phyloP scores from a whole-genome alignment of 2,113 vertebrate genomes.

The Corythoichthys haematopterus region DNA sequence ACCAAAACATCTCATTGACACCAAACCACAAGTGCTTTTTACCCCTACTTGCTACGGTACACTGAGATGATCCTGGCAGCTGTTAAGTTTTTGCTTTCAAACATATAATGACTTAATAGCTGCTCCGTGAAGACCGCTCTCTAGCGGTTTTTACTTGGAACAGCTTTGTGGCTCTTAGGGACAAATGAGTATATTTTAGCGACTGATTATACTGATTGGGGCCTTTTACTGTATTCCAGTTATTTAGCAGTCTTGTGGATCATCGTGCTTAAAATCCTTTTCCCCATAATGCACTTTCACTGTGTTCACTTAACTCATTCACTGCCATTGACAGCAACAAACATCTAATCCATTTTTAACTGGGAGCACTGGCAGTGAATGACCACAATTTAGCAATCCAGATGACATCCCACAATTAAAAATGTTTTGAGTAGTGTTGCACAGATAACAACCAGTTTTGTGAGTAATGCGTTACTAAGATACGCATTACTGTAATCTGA shows the following conservation, averaged over 20 bases:
- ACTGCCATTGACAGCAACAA: too few relatives aligned
- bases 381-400: too few relatives aligned
- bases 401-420: too few relatives aligned
- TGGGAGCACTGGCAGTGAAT: too few relatives aligned
- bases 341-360: too few relatives aligned
- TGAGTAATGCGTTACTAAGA: too few relatives aligned
- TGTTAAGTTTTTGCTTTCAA: conserved; percentile 31
- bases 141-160: conserved; percentile 57
- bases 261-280: background rate
- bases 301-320: too few relatives aligned
- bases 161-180: conserved; percentile 18
- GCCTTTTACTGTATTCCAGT: background rate
- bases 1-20: conserved; percentile 48
- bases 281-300: background rate
- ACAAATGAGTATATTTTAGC: conserved; percentile 1
- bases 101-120: conserved; percentile 14
- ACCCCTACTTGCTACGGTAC: conserved; percentile 37
- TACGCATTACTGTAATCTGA: too few relatives aligned
- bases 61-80: conserved; percentile 23
- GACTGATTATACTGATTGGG: conserved; percentile 9
- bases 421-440: too few relatives aligned
- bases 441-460: too few relatives aligned
- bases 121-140: conserved; percentile 51
- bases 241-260: background rate
- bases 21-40: conserved; percentile 40